These are phyloP conservation scores for Brachionus manjavacas DNA, from an alignment of 1,140 invertebrate genomes.

Conservation along the genomic window DNA sequence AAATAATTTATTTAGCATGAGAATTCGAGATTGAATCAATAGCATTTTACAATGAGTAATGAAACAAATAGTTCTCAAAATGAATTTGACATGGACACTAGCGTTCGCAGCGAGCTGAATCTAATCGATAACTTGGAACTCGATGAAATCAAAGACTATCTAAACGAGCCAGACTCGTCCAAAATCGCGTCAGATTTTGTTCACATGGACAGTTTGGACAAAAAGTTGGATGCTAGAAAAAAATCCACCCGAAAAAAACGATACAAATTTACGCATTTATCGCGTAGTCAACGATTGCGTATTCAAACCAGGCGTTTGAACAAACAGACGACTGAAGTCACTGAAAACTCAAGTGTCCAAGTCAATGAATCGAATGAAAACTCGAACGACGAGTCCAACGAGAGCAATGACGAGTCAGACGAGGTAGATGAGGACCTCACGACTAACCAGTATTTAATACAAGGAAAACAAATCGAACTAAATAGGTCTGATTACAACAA, in stretches of 20 bases:
- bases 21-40: background rate
- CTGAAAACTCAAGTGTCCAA: background rate
- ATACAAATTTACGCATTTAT: slow-evolving; percentile 34
- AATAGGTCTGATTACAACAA: background rate
- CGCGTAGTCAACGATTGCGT: background rate
- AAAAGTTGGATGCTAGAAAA: background rate
- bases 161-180: background rate
- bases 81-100: background rate
- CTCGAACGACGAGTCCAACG: background rate
- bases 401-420: background rate
- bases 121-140: background rate
- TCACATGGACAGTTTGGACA: background rate
- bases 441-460: slow-evolving; percentile 27
- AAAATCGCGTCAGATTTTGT: background rate
- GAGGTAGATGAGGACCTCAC: background rate
- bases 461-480: slow-evolving; percentile 22
- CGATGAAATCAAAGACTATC: background rate
- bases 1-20: slow-evolving; percentile 1
- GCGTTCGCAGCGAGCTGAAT: background rate
- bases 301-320: background rate
- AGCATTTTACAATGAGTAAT: background rate
- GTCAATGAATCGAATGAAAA: background rate
- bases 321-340: background rate
- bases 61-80: background rate
- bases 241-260: background rate